Percentiles rank a stretch among this genome's conserved stretches.
These are phyloP conservation scores for Styela clava DNA, from an alignment of 23 tunicate species.

Conservation along the genomic window DNA sequence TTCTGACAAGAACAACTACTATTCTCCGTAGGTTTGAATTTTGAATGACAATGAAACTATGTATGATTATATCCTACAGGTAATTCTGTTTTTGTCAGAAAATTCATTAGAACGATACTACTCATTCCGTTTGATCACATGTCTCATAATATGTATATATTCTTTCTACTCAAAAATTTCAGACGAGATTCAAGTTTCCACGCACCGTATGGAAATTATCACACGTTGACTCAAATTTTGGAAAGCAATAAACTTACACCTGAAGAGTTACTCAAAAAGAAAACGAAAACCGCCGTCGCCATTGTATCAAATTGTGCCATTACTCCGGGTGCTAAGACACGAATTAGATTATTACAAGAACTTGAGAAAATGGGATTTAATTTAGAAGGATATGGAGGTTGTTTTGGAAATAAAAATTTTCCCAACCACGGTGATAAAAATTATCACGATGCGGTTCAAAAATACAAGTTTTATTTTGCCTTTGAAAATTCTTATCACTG, in stretches of 20 bases:
- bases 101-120: no score
- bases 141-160: no score
- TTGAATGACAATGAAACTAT: no score
- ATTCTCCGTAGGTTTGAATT: no score
- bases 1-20: no score
- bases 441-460: background rate
- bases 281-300: conserved; percentile 14
- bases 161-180: no score
- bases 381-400: conserved; percentile 16
- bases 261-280: conserved; percentile 1
- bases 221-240: background rate
- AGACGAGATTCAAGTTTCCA: background rate
- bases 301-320: conserved; percentile 14
- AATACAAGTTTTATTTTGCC: conserved; percentile 17
- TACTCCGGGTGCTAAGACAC: conserved; percentile 15
- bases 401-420: background rate
- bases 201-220: background rate
- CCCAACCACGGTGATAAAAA: background rate
- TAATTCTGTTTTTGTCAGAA: no score
- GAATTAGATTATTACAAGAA: conserved; percentile 3
- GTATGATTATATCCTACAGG: no score
- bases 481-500: conserved; percentile 11
- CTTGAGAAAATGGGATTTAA: background rate
- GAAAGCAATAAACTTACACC: background rate
- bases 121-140: no score